Evolutionary conservation across 2,113 vertebrate species (phyloP).

Genomic region (Channa maculata): DNA sequence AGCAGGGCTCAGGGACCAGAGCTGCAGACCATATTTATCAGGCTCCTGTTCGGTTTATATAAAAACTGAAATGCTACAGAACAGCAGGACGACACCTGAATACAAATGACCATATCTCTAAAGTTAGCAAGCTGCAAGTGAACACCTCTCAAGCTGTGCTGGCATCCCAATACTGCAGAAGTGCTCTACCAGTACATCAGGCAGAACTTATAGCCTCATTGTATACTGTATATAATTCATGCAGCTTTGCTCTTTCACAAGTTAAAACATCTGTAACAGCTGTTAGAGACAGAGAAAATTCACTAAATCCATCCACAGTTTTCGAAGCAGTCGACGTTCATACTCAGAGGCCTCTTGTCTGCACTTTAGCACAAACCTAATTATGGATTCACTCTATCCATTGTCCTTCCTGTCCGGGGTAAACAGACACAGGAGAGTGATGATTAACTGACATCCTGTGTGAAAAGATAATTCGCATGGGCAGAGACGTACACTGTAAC

Average conservation of each 20-base stretch:
- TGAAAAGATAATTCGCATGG: constrained; percentile 1
- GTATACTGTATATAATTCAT: constrained; percentile 41
- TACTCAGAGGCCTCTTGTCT: background rate
- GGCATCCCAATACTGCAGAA: background rate
- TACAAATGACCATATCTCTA: constrained; percentile 13
- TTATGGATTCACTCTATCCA: constrained; percentile 11
- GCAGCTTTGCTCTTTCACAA: constrained; percentile 52
- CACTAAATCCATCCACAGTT: constrained; percentile 19
- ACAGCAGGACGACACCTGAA: constrained; percentile 14
- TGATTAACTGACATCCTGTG: background rate
- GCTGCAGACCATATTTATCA: background rate
- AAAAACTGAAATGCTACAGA: constrained; percentile 7
- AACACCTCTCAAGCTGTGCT: no score
- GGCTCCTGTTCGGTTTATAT: constrained; percentile 11
- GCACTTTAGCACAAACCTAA: constrained; percentile 13
- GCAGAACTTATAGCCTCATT: constrained; percentile 12
- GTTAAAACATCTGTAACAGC: constrained; percentile 43
- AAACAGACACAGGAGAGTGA: constrained; percentile 3
- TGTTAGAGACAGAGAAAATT: constrained; percentile 37
- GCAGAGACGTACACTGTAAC: background rate
- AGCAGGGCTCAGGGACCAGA: constrained; percentile 4
- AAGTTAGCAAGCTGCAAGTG: background rate
- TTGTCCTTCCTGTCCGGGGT: background rate
- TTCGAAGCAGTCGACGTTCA: constrained; percentile 4
- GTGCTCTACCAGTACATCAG: background rate